Evolutionary conservation across 2,113 vertebrate genomes (phyloP).

Genomic region (Cyanoramphus novaezelandiae): DNA sequence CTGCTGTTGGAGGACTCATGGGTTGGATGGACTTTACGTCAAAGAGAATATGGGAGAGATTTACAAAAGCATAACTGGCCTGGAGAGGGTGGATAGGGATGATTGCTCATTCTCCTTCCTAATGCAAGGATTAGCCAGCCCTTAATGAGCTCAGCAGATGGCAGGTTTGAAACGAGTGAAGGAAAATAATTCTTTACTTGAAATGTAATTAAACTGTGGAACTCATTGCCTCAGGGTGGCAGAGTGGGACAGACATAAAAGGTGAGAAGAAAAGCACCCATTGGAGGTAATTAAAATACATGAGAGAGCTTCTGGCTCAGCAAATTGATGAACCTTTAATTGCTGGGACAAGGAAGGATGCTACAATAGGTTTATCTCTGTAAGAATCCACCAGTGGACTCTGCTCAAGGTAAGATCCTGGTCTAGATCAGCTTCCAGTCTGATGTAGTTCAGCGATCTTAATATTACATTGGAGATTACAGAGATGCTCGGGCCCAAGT

Average conservation of each 20-base stretch:
- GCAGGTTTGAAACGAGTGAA: neutral
- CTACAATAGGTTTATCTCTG: neutral
- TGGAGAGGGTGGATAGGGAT: neutral
- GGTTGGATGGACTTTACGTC: neutral
- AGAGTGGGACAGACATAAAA: neutral
- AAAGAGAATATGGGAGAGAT: neutral
- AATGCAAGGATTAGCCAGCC: neutral
- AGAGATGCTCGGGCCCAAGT: neutral
- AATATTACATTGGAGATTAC: neutral
- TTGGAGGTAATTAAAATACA: neutral
- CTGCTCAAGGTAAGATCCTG: neutral
- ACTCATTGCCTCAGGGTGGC: neutral
- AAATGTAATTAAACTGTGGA: neutral
- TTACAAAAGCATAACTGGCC: neutral
- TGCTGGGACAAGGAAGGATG: neutral
- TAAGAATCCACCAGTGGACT: neutral
- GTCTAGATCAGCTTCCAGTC: neutral
- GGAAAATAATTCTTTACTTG: neutral
- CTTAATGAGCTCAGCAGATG: neutral
- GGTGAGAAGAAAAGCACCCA: fast-evolving
- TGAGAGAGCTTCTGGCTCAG: neutral
- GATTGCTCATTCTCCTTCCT: neutral
- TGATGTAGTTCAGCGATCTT: fast-evolving
- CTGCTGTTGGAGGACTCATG: neutral
- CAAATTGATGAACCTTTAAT: neutral